Base-by-base conservation (phyloP, 2,797 vertebrate species). In the Sebastes steindachneri region DNA sequence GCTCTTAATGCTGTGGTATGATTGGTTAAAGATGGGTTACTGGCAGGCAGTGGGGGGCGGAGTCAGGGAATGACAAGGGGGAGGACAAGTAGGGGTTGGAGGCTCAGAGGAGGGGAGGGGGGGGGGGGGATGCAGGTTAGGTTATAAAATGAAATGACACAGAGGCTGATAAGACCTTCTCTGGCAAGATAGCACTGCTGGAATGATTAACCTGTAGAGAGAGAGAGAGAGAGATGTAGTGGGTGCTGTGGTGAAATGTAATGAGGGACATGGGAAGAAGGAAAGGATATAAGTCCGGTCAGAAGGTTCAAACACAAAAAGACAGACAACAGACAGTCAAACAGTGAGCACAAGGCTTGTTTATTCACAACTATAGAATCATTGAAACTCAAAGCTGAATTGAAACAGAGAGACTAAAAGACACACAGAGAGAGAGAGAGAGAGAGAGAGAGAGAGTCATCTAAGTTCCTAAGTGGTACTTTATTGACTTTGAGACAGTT, bases 71-170 rank as follows among this genome's bases (percentile, higher is more conserved):
- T 95, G 96, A 97, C 97, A 96, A 96, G 95, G 65, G 95, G 68
- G 28, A 65, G 73, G 84, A 73, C 68, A 83, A 65, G 76, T 37
- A 71, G 67, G 76, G 82, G 55, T 11, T 28, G 57, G 41, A 17
- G 59, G 55, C 33, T 67, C 66, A 41, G 21, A 21, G 77, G 66
- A 96, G 96, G 79, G 91, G 63, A 60, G 66, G 96, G 77, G 91
- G 66, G 96, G 77, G 91, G 91, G 96, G 96, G 80, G 91, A 65
- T 81, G 68, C 70, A 86, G 95, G 91, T 96, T 94, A 95, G 96
- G 97, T 98, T 98, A 97, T 99, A 99, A 98, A 99, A 96, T 97
- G 97, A 97, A 99, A 96, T 97, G 97, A 97, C 97, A 98, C 97
- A 96, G 94, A 87, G 93, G 91, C 93, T 97, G 98, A 99, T 99